These are phyloP conservation scores for Brachionus koreanus DNA, from an alignment of 1,140 invertebrate species.

Conservation along the genomic window DNA sequence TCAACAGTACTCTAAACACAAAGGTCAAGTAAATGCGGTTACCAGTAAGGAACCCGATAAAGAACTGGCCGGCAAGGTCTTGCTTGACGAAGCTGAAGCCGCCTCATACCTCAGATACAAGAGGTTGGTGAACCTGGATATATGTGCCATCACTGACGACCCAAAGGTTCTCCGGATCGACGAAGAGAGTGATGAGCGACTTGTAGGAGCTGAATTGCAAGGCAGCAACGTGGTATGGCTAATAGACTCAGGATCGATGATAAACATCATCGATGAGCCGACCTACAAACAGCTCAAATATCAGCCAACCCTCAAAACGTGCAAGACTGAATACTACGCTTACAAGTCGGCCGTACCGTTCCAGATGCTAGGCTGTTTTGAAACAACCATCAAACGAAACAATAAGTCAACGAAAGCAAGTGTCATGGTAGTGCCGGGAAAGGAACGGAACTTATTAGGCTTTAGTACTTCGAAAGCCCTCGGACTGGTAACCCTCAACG, in stretches of 20 bases:
- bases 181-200: neutral
- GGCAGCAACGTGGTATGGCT: neutral
- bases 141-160: neutral
- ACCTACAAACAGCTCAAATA: neutral
- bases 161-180: neutral
- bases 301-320: neutral
- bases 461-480: neutral
- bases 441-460: neutral
- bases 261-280: neutral
- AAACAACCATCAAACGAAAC: neutral
- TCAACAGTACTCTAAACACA: neutral
- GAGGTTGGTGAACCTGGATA: neutral
- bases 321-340: neutral
- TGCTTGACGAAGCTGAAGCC: neutral
- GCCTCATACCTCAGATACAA: neutral
- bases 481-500: neutral
- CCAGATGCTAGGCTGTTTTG: neutral
- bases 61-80: neutral
- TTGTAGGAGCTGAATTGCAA: neutral
- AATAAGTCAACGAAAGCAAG: neutral
- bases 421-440: neutral
- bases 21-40: constrained; percentile 5
- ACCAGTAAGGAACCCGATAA: neutral
- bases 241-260: neutral
- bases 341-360: neutral